Base-by-base conservation (phyloP, 2,113 vertebrate genomes). In the Apistogramma diplotaenia region DNA sequence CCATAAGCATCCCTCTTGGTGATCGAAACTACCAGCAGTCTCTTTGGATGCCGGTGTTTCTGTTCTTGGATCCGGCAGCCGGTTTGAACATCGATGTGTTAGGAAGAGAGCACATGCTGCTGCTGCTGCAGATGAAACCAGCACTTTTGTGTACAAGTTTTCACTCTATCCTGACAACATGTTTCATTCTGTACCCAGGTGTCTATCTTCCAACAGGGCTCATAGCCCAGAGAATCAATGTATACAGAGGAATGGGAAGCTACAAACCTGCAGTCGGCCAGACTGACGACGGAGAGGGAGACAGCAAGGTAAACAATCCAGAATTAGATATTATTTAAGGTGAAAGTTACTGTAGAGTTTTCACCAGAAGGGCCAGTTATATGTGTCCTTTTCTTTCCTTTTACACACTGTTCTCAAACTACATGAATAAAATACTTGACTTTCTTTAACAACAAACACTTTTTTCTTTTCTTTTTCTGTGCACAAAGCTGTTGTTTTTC, bases 221-320 rank as follows among this genome's bases (percentile, higher is more conserved):
- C 89, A 97, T 95, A 8, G 97, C 97, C 53, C 97, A 95, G 65
- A 94, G 95, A 87, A 98, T 99, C 90, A 99, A 97, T 29, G 93
- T 99, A 0, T 95, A 98, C 90, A 93, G 95, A 78, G 97, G 97
- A 73, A 93, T 95, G 4, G 91, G 65, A 54, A 80, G 75, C 16
- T 96, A 92, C 85, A 92, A 92, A 7, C 85, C 96, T 1, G 40
- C 94, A 76, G 84, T 49, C 18, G 89, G 93, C 54, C 92, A 93
- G 75, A 73, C 86, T 0, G 87, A 94, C 18, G 90, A 70, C 72
- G 91, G 81, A 74, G 58, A 91, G 0, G 91, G 85, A 10, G 90
- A 91, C 59, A 74, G 81, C 82, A 93, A 93, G 85, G 98, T 99
- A 90, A 96, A 97, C 1, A 67, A 75, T 59, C 8, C 54, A 23